These are phyloP conservation scores for Cryptus viduatorius DNA, from an alignment of 2,888 invertebrate genomes.

Conservation along the genomic window DNA sequence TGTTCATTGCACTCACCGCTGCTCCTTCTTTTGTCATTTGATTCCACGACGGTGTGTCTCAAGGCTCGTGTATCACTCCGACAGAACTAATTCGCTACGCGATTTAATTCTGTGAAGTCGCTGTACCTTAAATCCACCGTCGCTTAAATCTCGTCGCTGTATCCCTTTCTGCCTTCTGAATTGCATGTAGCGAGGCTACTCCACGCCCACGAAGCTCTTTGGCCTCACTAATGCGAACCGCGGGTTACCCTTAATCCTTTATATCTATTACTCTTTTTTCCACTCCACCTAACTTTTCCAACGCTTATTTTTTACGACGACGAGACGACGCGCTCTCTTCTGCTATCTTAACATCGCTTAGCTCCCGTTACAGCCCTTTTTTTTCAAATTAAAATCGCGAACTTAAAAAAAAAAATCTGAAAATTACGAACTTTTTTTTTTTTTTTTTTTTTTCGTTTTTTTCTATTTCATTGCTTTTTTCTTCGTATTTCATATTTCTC, in stretches of 20 bases:
- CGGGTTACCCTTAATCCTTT: slow-evolving; percentile 38
- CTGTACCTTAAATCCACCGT: slow-evolving; percentile 30
- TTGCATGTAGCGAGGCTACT: neutral
- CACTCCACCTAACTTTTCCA: neutral
- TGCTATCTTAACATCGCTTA: neutral
- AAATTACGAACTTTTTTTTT: no score
- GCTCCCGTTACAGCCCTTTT: neutral
- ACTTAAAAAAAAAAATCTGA: neutral
- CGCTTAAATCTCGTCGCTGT: slow-evolving; percentile 18
- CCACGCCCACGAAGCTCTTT: neutral
- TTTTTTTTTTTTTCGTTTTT: no score
- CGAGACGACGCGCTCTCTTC: neutral
- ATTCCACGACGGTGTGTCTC: slow-evolving; percentile 1
- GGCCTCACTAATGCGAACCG: slow-evolving; percentile 22
- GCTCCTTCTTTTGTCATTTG: slow-evolving; percentile 20
- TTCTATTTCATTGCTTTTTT: no score
- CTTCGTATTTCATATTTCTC: no score
- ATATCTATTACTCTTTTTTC: slow-evolving; percentile 29
- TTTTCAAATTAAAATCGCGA: neutral
- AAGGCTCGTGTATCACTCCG: slow-evolving; percentile 4
- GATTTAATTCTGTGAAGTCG: slow-evolving; percentile 30
- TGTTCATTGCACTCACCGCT: slow-evolving; percentile 31
- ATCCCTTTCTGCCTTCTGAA: slow-evolving; percentile 19
- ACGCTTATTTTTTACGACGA: slow-evolving; percentile 19
- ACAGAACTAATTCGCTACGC: slow-evolving; percentile 26